Evolutionary conservation across 2,113 vertebrate species (phyloP).

Genomic region (Corythaixoides concolor): DNA sequence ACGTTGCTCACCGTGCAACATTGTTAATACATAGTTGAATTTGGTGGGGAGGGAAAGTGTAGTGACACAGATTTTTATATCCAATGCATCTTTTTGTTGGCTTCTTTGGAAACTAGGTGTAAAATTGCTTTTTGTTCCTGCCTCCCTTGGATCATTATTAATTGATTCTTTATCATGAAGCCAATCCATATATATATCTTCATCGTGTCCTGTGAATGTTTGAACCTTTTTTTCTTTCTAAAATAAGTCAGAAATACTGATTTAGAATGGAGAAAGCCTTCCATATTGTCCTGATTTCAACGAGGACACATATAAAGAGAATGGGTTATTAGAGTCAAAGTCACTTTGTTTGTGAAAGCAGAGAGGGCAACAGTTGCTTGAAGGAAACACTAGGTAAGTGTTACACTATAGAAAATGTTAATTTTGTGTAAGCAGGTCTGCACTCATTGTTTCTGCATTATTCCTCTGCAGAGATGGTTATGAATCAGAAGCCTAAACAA

Average conservation of each 20-base stretch:
- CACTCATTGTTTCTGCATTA: not conserved
- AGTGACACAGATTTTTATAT: not conserved
- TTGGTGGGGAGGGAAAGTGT: not conserved
- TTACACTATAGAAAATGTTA: not conserved
- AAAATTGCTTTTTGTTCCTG: constrained; percentile 25
- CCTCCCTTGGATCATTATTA: constrained; percentile 34
- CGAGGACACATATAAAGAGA: not conserved
- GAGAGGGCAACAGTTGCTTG: not conserved
- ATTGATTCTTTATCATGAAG: constrained; percentile 46
- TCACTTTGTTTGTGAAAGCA: not conserved
- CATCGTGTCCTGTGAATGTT: not conserved
- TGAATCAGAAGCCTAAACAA: not conserved
- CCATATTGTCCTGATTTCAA: not conserved
- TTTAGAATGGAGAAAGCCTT: not conserved
- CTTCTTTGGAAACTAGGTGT: not conserved
- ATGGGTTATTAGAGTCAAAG: not conserved
- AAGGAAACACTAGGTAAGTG: not conserved
- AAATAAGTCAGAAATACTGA: constrained; percentile 34
- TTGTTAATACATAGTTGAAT: not conserved
- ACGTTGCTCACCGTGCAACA: not conserved
- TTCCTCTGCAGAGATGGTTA: not conserved
- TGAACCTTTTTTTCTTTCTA: not conserved
- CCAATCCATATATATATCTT: constrained; percentile 26
- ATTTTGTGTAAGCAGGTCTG: not conserved
- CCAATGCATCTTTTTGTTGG: not conserved